Conservation (phyloP, 2,888 invertebrate species). For the Mesochorus sp. region DNA sequence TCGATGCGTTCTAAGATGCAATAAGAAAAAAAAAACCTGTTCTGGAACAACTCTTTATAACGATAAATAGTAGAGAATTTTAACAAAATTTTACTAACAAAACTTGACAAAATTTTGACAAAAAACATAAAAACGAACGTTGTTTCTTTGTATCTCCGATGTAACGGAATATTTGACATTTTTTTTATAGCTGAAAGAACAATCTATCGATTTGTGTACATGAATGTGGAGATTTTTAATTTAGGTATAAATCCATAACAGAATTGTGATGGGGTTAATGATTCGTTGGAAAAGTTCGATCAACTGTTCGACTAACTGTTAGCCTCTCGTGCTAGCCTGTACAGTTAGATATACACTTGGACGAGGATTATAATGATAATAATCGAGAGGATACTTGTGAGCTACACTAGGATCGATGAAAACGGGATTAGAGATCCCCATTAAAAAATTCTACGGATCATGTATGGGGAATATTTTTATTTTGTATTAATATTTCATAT, state of each 20-base stretch:
- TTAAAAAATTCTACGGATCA: no score
- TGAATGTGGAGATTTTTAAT: background rate
- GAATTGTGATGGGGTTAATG: background rate
- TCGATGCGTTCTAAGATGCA: conserved; percentile 28
- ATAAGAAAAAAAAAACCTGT: conserved; percentile 3
- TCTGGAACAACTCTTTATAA: background rate
- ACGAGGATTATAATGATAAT: conserved; percentile 68
- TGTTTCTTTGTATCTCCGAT: no score
- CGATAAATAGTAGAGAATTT: no score
- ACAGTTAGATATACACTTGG: conserved; percentile 69
- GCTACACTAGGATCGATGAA: conserved; percentile 67
- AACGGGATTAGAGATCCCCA: conserved; percentile 57
- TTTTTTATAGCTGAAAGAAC: no score
- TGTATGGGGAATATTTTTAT: no score
- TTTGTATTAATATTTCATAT: no score
- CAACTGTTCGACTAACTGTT: conserved; percentile 52
- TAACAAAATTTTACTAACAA: no score
- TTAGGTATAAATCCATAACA: background rate
- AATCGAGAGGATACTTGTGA: conserved; percentile 36
- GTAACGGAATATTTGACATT: no score
- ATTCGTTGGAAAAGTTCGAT: conserved; percentile 24
- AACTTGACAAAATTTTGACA: no score
- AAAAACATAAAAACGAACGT: no score
- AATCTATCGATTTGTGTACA: background rate
- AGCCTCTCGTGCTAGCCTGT: conserved; percentile 53